Base-by-base conservation (phyloP, 2,888 invertebrate genomes). In the Imbricaverruca yamaguchii region DNA sequence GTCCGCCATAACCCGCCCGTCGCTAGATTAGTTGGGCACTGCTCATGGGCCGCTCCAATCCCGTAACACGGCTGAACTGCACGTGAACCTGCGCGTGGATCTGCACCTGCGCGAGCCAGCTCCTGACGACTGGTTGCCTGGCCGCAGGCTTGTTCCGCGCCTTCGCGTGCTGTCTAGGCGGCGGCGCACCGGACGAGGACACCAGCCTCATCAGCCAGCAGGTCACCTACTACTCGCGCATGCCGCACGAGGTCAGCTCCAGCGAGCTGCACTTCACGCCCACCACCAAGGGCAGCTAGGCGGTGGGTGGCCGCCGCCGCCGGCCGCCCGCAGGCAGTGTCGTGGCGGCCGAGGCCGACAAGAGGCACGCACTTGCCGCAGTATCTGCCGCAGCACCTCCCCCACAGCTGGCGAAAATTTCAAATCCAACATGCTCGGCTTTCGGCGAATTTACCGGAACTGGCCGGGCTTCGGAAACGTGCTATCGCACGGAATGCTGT, bases 211-310 rank as follows among this genome's bases (percentile, higher is more conserved):
- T 85, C 80, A 84, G 83, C n/a, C 85, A 85, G 57, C 85, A 85
- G 85, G 86, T 87, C 61, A 87, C 87, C 82, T 87, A 87, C 84
- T 87, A 88, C 84, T 85, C 87, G 8, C 84, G 86, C 56, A 87
- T 87, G 86, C 65, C 82, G 53, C 81, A 81, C 25, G 63, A 82
- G 21, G 74, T 74, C 55, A 74, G 74, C 74, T 74, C 74, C 74
- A 74, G 74, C 39, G 74, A 74, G 74, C 74, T 74, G 53, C 53
- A 74, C 7, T 74, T 74, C 74, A 74, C 53, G 18, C 53, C 74
- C 15, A 39, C 25, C 8, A 55, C 18, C 74, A 74, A 74, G 74
- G 74, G 74, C 25, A 67, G 65, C 59, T 84, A 83, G 9, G 83
- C 82, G 77, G 80, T 81, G n/a, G 82, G 82, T 9, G 15, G 81